Base-by-base conservation (phyloP, 2,888 invertebrate species). In the Hyposoter didymator region DNA sequence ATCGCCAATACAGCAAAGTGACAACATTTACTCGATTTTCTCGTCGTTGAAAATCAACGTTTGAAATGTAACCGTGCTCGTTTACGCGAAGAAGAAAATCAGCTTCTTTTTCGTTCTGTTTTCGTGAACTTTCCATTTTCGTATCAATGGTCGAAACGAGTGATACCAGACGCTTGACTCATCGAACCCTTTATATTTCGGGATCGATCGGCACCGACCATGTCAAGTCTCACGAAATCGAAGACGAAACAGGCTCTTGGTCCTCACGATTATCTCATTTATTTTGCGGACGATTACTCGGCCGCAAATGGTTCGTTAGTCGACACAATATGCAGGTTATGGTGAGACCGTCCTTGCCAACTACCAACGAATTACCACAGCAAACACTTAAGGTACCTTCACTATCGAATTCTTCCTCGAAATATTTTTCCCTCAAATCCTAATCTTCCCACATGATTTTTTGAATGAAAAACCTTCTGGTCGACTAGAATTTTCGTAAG, bases 161-260 rank as follows among this genome's bases (percentile, higher is more conserved):
- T 72, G 89, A 90, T 22, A 88, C 88, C 17, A 87, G 90, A 52
- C 86, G 89, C 47, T 87, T 88, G 78, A 91, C 91, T 39, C 89
- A 90, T 76, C 88, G 87, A 49, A 86, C 88, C 14, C 88, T 92
- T n/a, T 91, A 88, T 78, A 86, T 92, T 62, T 89, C 87, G 35
- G 85, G 88, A 19, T 28, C 87, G 12, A 88, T 82, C 59, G 89
- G 84, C 4, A 78, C 78, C 47, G 84, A 82, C 14, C 83, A 87
- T 22, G 22, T 28, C 35, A 75, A 67, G 12, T 47, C 67, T 17
- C 32, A 78, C 2, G 81, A 76, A 66, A 84, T 84, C 80, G 84
- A 62, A 22, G 78, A 83, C 19, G 32, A 79, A 19, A 67, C 83
- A 8, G 73, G 55, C 19, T 75, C 88, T 12, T 92, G 91, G 90